phyloP scores from a whole-genome alignment of 2,797 vertebrate species.

The Cirrhinus molitorella region DNA sequence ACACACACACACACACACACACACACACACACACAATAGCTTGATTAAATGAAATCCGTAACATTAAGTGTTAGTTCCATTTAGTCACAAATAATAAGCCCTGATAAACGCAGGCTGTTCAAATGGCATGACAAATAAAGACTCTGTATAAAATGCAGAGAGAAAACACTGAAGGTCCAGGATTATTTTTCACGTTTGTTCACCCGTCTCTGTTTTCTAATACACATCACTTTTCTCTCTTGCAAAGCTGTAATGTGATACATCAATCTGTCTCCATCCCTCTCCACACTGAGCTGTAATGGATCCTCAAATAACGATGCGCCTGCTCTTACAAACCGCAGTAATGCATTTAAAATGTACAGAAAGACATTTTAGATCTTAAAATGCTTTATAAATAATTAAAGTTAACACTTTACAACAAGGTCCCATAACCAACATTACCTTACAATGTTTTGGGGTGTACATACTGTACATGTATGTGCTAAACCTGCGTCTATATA shows the following conservation, averaged over 20 bases:
- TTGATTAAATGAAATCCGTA: not conserved
- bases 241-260: conserved; percentile 59
- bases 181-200: conserved; percentile 37
- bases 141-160: not conserved
- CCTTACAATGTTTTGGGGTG: not conserved
- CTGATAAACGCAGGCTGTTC: not conserved
- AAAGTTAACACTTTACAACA: not conserved
- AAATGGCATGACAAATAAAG: too few species aligned
- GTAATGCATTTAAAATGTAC: conserved; percentile 14
- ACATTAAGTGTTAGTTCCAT: not conserved
- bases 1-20: too few species aligned
- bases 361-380: conserved; percentile 6
- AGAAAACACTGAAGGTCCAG: not conserved
- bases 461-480: not conserved
- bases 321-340: conserved; percentile 21
- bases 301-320: conserved; percentile 33
- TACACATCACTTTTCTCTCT: conserved; percentile 32
- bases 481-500: not conserved
- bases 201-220: conserved; percentile 30
- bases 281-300: conserved; percentile 42
- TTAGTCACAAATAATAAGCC: not conserved
- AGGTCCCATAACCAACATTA: not conserved
- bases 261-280: conserved; percentile 45
- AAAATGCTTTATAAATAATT: not conserved
- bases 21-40: too few species aligned